Evolutionary conservation across 64 coral and sea anemone genomes (phyloP).

Genomic region (Trachythela sp.): DNA sequence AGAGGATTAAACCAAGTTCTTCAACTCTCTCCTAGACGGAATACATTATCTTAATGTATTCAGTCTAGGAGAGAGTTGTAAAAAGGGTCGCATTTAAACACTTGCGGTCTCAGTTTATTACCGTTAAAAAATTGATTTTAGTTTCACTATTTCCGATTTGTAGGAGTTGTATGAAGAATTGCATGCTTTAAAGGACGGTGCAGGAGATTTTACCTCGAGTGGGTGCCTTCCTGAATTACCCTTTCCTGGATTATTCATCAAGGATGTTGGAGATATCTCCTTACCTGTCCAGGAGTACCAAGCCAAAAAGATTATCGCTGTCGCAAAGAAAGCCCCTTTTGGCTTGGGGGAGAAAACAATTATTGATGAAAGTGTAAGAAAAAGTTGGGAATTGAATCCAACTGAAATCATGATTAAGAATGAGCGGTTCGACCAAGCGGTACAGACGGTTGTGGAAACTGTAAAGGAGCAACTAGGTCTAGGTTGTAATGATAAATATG

Average conservation of each 20-base stretch:
- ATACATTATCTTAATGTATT: no score
- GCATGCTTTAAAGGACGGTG: not conserved
- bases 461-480: constrained; percentile 16
- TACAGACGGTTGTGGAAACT: not conserved
- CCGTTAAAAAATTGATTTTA: no score
- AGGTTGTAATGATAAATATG: not conserved
- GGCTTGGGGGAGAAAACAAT: constrained; percentile 16
- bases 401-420: constrained; percentile 24
- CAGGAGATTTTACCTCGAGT: not conserved
- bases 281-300: constrained; percentile 1
- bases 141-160: not conserved
- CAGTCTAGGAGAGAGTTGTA: no score
- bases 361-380: constrained; percentile 29
- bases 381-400: constrained; percentile 34
- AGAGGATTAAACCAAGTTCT: no score
- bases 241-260: not conserved
- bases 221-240: not conserved
- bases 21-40: no score
- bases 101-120: no score
- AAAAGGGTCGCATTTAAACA: no score
- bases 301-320: not conserved
- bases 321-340: constrained; percentile 24
- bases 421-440: not conserved
- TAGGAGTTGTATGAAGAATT: not conserved
- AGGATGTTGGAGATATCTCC: constrained; percentile 5